Evolutionary conservation across 1,140 invertebrate genomes (phyloP).

Genomic region (Lepidurus couesii): DNA sequence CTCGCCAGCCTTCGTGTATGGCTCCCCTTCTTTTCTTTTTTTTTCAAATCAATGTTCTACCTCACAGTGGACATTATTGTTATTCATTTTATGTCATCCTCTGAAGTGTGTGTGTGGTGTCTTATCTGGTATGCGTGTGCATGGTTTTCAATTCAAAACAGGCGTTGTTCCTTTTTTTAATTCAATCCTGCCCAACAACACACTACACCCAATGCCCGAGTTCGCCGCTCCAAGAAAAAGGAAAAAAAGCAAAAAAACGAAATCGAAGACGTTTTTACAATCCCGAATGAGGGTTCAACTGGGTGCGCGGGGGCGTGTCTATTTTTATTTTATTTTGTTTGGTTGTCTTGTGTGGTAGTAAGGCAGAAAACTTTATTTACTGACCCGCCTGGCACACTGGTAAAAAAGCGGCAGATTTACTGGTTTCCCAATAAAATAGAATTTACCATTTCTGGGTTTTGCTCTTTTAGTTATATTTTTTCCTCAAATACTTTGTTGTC

Average conservation of each 20-base stretch:
- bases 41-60: neutral
- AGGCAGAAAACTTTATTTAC: neutral
- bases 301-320: neutral
- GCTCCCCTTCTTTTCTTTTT: neutral
- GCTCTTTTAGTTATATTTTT: neutral
- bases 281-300: neutral
- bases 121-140: neutral
- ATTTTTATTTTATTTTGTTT: neutral
- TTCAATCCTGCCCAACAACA: neutral
- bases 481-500: no score
- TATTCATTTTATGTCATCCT: conserved; percentile 2
- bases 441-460: neutral
- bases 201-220: neutral
- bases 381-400: conserved; percentile 20
- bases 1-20: neutral
- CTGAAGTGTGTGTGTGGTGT: neutral
- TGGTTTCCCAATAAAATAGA: conserved; percentile 19
- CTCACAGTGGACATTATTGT: conserved; percentile 22
- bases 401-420: conserved; percentile 19
- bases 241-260: neutral
- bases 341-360: conserved; percentile 13
- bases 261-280: no score
- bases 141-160: neutral
- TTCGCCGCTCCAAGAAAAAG: neutral
- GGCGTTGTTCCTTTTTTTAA: neutral